A percentile compares a stretch with the other conserved stretches of the same genome.
phyloP scores from a whole-genome alignment of 2,113 vertebrate genomes.

The Pomatorhinus ruficollis region DNA sequence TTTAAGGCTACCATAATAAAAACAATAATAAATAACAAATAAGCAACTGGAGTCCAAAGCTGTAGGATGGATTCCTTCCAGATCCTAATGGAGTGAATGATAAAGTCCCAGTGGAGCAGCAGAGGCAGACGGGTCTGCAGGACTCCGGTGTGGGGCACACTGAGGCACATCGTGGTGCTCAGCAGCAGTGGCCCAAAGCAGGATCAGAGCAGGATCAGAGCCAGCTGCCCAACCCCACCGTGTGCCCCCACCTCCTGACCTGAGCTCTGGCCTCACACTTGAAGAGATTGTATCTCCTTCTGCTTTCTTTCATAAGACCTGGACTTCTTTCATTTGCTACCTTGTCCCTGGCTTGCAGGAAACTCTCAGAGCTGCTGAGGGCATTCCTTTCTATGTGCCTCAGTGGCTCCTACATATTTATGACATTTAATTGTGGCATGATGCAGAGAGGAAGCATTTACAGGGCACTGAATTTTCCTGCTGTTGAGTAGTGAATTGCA shows the following conservation, averaged over 20 bases:
- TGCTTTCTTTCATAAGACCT: not conserved
- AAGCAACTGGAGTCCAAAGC: not conserved
- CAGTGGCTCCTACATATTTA: not conserved
- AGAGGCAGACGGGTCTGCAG: not conserved
- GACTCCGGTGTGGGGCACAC: rapidly evolving
- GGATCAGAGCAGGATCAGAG: not conserved
- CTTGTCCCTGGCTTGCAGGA: not conserved
- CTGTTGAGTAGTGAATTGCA: not conserved
- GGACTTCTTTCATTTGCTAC: not conserved
- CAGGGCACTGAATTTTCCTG: not conserved
- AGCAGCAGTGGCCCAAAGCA: not conserved
- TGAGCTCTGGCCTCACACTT: not conserved
- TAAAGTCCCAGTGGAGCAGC: not conserved
- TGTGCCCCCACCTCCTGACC: not conserved
- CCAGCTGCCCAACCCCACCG: not conserved
- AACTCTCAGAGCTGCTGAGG: not conserved
- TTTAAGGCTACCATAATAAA: slow-evolving; percentile 50
- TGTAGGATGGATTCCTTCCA: not conserved
- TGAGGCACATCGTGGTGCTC: not conserved
- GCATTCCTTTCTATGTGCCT: not conserved
- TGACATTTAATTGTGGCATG: not conserved
- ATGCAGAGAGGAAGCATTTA: not conserved
- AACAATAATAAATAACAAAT: slow-evolving; percentile 46
- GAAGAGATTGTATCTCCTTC: not conserved
- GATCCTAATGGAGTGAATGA: not conserved